Evolutionary conservation across 92 coral and sea anemone genomes (phyloP).

Genomic region (Paramuricea clavata): DNA sequence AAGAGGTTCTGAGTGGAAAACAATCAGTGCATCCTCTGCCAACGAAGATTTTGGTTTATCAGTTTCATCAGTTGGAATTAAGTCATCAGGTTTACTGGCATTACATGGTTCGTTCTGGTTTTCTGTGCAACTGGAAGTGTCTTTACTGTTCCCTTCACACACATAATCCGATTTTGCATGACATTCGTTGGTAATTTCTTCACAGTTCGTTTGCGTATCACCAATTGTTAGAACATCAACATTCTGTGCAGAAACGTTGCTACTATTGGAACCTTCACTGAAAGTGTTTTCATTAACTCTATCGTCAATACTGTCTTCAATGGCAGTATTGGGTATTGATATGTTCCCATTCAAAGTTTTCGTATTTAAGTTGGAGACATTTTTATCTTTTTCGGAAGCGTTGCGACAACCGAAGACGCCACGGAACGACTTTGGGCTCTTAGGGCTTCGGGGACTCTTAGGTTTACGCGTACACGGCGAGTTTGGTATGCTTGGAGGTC

Average conservation of each 20-base stretch:
- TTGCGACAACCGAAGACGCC: constrained; percentile 7
- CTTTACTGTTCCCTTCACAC: not conserved
- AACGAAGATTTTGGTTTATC: not conserved
- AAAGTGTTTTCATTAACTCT: not conserved
- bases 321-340: not conserved
- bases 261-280: not conserved
- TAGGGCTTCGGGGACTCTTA: constrained; percentile 32
- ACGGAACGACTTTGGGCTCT: constrained; percentile 18
- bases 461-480: constrained; percentile 18
- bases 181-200: not conserved
- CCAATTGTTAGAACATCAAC: not conserved
- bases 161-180: not conserved
- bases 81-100: not conserved
- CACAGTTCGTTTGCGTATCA: not conserved
- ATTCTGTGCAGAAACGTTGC: not conserved
- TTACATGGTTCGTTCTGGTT: not conserved
- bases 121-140: not conserved
- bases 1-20: not conserved
- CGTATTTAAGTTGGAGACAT: not conserved
- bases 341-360: not conserved
- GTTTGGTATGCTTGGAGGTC: constrained; percentile 24
- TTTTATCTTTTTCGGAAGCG: constrained; percentile 1
- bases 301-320: not conserved
- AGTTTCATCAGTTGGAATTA: no score
- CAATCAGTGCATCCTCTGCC: constrained; percentile 2